phyloP scores from a whole-genome alignment of 1,140 invertebrate genomes.

The Rhopalosiphum padi region DNA sequence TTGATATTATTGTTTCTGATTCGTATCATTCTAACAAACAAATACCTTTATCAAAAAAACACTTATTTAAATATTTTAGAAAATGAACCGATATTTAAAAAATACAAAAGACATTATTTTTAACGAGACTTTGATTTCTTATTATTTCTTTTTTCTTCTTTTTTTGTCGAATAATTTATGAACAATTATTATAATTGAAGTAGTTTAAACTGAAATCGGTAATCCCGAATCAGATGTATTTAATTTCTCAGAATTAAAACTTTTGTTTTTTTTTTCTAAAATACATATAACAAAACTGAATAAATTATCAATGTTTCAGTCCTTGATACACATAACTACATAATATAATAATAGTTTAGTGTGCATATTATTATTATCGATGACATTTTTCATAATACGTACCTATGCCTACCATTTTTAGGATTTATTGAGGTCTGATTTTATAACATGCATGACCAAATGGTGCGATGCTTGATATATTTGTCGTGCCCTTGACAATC shows the following conservation, averaged over 20 bases:
- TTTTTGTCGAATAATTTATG: not conserved
- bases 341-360: too few relatives aligned
- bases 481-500: constrained; percentile 13
- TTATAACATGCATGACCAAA: not conserved
- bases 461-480: not conserved
- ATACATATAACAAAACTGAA: too few relatives aligned
- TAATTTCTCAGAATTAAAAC: too few relatives aligned
- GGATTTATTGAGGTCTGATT: not conserved
- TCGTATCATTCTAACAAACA: not conserved
- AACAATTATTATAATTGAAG: too few relatives aligned
- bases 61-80: not conserved
- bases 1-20: not conserved
- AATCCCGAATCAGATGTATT: too few relatives aligned
- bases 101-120: not conserved
- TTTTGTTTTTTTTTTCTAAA: too few relatives aligned
- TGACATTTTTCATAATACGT: not conserved
- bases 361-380: too few relatives aligned
- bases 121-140: not conserved
- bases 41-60: not conserved
- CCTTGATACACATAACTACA: too few relatives aligned
- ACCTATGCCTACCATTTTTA: not conserved
- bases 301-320: too few relatives aligned
- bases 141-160: not conserved
- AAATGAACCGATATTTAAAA: not conserved
- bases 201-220: too few relatives aligned